Base-by-base conservation (phyloP, 2,888 invertebrate species). In the Aspidiotus destructor region DNA sequence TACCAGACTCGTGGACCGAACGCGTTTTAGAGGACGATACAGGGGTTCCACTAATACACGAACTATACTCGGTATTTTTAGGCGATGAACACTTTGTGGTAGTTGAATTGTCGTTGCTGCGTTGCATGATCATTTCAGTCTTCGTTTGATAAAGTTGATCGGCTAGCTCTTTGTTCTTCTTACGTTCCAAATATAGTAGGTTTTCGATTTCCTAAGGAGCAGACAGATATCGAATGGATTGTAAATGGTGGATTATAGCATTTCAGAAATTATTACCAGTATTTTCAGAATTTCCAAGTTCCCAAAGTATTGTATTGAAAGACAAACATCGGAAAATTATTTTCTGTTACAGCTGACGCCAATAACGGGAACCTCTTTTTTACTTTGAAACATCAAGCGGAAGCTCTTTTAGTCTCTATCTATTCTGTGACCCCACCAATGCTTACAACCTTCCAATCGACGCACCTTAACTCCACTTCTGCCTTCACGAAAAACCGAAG, bases 61-160 rank as follows among this genome's bases (percentile, higher is more conserved):
- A 65, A 42, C 57, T 57, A 28, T 8, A 58, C 13, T 65, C 65
- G 9, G 17, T 44, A 15, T 13, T 65, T 44, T 41, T 65, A 42
- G 65, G 65, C 10, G 65, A 65, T 15, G 65, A 57, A 17, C 65
- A 65, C 55, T 65, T 57, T 6, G 69, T 54, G 53, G 40, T 28
- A 13, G 55, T 16, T 55, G 60, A 57, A 62, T 61, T 67, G 48
- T 67, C 61, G 28, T 28, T 28, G 28, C 28, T 28, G 28, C 28
- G 28, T 28, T 28, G 28, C 28, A 28, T 28, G 5, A 28, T 28
- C 28, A 28, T 28, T 28, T 28, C 28, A 28, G 28, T 28, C 11
- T 82, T 81, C 0, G 82, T 78, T 0, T 81, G 78, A 17, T 78
- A 76, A 11, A 83, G 73, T 72, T 85, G 82, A 70, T 85, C 83